Conservation (phyloP, 2,113 vertebrate genomes). For the Ovis canadensis region DNA sequence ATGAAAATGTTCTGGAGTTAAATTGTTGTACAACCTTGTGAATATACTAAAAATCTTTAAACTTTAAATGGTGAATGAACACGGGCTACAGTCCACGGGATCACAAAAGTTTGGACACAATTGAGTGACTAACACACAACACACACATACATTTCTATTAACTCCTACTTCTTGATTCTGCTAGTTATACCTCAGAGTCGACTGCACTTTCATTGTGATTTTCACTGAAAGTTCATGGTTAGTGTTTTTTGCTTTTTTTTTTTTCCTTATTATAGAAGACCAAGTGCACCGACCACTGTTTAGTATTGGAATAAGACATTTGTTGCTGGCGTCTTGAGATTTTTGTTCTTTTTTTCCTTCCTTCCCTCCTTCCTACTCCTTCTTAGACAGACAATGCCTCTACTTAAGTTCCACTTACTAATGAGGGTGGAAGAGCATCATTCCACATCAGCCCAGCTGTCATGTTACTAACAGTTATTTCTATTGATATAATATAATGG, state of each 20-base stretch:
- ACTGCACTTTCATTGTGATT: background rate
- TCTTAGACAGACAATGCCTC: background rate
- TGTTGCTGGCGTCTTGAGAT: background rate
- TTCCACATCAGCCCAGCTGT: background rate
- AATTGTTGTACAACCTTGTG: background rate
- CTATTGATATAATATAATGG: background rate
- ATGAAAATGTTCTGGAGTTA: background rate
- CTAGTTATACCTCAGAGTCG: background rate
- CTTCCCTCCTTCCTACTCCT: background rate
- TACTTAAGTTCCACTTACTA: background rate
- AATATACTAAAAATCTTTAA: background rate
- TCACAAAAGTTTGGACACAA: background rate
- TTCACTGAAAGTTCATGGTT: background rate
- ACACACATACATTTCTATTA: background rate
- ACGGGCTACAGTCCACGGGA: background rate
- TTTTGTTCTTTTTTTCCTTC: background rate
- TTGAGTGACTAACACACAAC: background rate
- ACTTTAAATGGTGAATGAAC: background rate
- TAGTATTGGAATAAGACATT: background rate
- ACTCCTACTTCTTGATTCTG: background rate
- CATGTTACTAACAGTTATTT: background rate
- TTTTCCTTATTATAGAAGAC: fast-evolving
- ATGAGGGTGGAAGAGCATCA: background rate
- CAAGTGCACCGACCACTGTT: background rate
- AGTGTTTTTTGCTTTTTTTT: background rate